Evolutionary conservation across 2,797 vertebrate species (phyloP).

Genomic region (Uromys caudimaculatus): DNA sequence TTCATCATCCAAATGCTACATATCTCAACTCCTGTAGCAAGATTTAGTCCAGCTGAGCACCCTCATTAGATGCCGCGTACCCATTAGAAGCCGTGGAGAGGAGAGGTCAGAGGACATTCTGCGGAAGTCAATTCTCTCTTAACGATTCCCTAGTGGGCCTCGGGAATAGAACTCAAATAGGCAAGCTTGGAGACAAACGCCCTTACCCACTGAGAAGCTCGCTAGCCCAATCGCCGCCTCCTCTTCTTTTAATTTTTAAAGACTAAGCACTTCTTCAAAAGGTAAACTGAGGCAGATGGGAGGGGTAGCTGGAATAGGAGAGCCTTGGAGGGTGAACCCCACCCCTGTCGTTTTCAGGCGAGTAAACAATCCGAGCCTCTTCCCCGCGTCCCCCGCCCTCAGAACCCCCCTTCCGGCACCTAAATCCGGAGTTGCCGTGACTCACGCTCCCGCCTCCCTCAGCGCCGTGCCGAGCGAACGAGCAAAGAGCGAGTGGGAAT

Average conservation of each 20-base stretch:
- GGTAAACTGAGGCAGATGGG: conserved; percentile 73
- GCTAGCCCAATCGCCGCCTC: not conserved
- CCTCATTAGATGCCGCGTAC: not conserved
- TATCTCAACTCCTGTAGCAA: not conserved
- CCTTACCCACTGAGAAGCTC: not conserved
- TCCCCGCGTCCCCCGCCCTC: conserved; percentile 54
- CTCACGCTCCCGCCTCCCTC: conserved; percentile 82
- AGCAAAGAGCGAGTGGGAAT: conserved; percentile 51
- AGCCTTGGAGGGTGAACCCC: not conserved
- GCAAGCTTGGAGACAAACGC: not conserved
- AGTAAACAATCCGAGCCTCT: conserved; percentile 73
- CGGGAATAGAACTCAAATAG: not conserved
- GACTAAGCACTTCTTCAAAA: not conserved
- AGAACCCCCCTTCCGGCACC: conserved; percentile 79
- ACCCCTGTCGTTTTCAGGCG: conserved; percentile 63
- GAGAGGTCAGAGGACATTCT: not conserved
- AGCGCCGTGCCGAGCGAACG: conserved; percentile 71
- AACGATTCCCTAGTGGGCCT: too few species aligned
- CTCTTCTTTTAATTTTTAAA: not conserved
- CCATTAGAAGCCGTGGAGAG: not conserved
- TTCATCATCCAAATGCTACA: not conserved
- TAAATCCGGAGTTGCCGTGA: conserved; percentile 83
- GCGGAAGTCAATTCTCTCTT: not conserved
- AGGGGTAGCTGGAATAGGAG: not conserved
- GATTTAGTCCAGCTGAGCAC: not conserved